These are phyloP conservation scores for Metalampra italica DNA, from an alignment of 2,888 invertebrate genomes.

Conservation along the genomic window DNA sequence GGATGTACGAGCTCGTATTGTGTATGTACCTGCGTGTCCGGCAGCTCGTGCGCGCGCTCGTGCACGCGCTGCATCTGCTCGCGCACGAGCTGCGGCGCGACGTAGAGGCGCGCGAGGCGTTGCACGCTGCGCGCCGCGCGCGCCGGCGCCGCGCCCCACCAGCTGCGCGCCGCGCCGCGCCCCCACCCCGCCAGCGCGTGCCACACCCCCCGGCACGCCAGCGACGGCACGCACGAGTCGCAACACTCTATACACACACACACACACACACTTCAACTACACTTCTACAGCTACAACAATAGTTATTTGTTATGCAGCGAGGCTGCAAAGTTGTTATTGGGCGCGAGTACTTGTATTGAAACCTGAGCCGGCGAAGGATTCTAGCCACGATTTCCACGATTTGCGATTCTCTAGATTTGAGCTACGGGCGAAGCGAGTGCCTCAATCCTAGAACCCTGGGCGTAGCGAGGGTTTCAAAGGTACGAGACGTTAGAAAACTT, in stretches of 20 bases:
- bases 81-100: conserved; percentile 27
- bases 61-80: conserved; percentile 14
- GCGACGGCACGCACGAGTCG: conserved; percentile 77
- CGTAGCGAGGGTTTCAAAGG: no score
- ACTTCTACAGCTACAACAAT: no score
- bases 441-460: no score
- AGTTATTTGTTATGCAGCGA: no score
- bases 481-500: no score
- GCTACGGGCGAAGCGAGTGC: no score
- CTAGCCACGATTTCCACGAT: no score
- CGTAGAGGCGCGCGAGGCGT: conserved; percentile 74
- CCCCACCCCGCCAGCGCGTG: conserved; percentile 77
- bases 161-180: conserved; percentile 81
- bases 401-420: no score
- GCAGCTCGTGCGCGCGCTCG: not conserved
- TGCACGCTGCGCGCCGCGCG: conserved; percentile 43
- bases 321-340: no score
- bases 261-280: not conserved
- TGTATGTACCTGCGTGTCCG: not conserved
- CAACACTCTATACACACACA: conserved; percentile 8
- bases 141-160: conserved; percentile 92
- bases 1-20: no score
- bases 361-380: no score
- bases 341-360: no score
- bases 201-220: conserved; percentile 82